Evolutionary conservation across 2,888 invertebrate genomes (phyloP), one percentile per base, ranked within the genome.

Genomic region (Brachypalpus laphriformis): DNA sequence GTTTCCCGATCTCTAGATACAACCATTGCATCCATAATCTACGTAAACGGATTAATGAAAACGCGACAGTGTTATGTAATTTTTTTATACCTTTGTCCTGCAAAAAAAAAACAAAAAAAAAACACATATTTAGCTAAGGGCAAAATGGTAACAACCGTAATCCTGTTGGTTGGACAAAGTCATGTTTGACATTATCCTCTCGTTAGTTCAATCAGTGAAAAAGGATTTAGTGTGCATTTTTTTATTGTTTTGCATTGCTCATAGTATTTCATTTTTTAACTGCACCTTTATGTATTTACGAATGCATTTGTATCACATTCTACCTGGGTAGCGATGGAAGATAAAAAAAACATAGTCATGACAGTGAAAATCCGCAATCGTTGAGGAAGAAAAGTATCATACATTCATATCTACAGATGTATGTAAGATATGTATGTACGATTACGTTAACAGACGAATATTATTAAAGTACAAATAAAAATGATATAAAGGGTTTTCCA

Each of bases 191-290:
- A 71, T 76, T 82, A 82, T 82, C 75, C 70, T 66, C 82, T 82
- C 71, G 82, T 82, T 82, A 82, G 82, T 82, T 76, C 57, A 75
- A 76, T 82, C 82, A 76, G 76, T 59, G 65, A 68, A 71, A 76
- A 76, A 49, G 82, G 76, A 76, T 76, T 76, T 54, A 42, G 42
- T 16, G 42, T 7, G 28, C 45, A 37, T 31, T 14, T 49, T 31
- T 59, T 34, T 31, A 2, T 8, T 31, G 31, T 31, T 5, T 8
- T 31, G 6, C 8, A 31, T 31, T 34, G 34, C 9, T 14, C 7
- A 2, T 49, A 7, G 16, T 20, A n/a, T 18, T 34, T 22, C 8
- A 22, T 16, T 40, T 54, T 66, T 51, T 51, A 14, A 42, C 9
- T 54, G 51, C 16, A 54, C 37, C 40, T 54, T 25, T 25, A 42